Base-by-base conservation (phyloP, 2,888 invertebrate genomes). In the Aphidoletes aphidimyza region DNA sequence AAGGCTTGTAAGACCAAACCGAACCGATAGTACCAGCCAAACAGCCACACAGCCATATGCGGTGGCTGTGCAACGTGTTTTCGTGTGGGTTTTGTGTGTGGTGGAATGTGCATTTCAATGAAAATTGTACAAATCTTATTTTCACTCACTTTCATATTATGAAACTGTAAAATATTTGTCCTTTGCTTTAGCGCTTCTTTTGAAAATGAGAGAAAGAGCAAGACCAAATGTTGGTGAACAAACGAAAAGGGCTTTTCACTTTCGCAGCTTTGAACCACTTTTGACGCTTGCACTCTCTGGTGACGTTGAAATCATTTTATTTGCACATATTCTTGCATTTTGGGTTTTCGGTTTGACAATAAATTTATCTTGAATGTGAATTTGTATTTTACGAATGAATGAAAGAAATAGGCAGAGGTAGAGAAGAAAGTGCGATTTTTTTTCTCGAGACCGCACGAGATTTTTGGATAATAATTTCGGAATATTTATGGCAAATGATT, bases 401-500 rank as follows among this genome's bases (percentile, higher is more conserved):
- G n/a, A n/a, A n/a, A n/a, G n/a, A n/a, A n/a, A n/a, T n/a, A n/a
- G n/a, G n/a, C n/a, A n/a, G n/a, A n/a, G n/a, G n/a, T n/a, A n/a
- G n/a, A n/a, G n/a, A n/a, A 11, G 45, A 8, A 45, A 14, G 14
- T 45, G 45, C 45, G 14, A 81, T 37, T 81, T 81, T 37, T 1
- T 54, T 9, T 69, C 69, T 69, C 36, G 37, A n/a, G n/a, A 37
- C 37, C n/a, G 37, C 0, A 37, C 17, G 9, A 81, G 22, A 19
- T 81, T 81, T n/a, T 81, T 69, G 69, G 30, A 69, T 69, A 26
- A 69, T 69, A 69, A 69, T 69, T 69, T 69, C n/a, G n/a, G 37
- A 37, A 37, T 81, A 81, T 81, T 81, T 81, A 81, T 81, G 81
- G 81, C 37, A 81, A 81, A 81, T 81, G 81, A 81, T 81, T 81